Evolutionary conservation across 1,140 invertebrate genomes (phyloP).

Genomic region (Pachyrhynchus sulphureomaculatus): DNA sequence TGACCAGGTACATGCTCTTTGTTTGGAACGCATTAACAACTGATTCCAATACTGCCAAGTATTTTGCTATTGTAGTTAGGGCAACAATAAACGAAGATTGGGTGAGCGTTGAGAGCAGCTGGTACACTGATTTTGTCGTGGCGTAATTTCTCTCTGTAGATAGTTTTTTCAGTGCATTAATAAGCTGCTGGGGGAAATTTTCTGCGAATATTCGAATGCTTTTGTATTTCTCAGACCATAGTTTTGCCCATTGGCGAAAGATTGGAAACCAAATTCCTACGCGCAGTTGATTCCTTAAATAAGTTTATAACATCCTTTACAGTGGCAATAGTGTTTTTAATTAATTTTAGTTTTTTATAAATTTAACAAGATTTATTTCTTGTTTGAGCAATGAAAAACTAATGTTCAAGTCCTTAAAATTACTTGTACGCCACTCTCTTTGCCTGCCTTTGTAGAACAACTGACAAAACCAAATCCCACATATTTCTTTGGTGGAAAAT

Average conservation of each 20-base stretch:
- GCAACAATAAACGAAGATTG: slow-evolving; percentile 4
- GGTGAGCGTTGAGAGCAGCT: slow-evolving; percentile 23
- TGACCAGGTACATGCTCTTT: slow-evolving; percentile 15
- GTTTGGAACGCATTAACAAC: slow-evolving; percentile 22
- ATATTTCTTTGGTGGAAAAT: no score
- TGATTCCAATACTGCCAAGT: slow-evolving; percentile 17
- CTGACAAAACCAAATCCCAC: slow-evolving; percentile 39
- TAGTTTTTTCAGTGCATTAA: slow-evolving; percentile 20
- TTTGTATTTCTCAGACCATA: slow-evolving; percentile 23
- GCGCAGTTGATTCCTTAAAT: slow-evolving; percentile 33
- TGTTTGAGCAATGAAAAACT: slow-evolving; percentile 50
- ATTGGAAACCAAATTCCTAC: slow-evolving; percentile 18
- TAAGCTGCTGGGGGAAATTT: slow-evolving; percentile 28
- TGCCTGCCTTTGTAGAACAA: slow-evolving; percentile 45
- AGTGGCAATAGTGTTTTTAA: slow-evolving; percentile 44
- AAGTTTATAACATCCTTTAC: slow-evolving; percentile 45
- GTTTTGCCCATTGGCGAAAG: slow-evolving; percentile 18
- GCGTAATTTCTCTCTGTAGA: slow-evolving; percentile 11
- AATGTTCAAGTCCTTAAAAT: slow-evolving; percentile 44
- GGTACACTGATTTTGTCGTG: slow-evolving; percentile 26
- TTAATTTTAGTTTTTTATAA: no score
- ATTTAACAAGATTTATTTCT: slow-evolving; percentile 49
- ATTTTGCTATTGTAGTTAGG: slow-evolving; percentile 1
- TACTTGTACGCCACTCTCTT: slow-evolving; percentile 42
- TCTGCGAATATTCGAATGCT: slow-evolving; percentile 20